Conservation (phyloP, 2,113 vertebrate genomes). For the Toxotes chatareus region DNA sequence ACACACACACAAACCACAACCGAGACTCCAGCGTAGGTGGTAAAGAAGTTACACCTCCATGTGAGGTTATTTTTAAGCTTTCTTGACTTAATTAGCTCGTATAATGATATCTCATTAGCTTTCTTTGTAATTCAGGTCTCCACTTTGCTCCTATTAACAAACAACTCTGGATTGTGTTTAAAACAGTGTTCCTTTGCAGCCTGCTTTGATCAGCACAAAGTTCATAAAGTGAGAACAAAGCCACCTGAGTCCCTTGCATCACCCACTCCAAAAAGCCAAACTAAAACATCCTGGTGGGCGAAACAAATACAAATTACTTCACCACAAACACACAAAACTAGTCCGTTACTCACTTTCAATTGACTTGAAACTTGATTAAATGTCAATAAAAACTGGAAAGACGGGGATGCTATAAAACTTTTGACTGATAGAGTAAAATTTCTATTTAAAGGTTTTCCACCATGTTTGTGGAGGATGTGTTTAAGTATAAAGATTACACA, state of each 20-base stretch:
- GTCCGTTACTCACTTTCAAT: not conserved
- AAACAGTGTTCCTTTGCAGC: constrained; percentile 2
- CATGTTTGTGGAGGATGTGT: not conserved
- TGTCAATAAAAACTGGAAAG: too few relatives aligned
- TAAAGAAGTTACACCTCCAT: not conserved
- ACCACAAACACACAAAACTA: not conserved
- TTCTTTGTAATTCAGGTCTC: constrained; percentile 18
- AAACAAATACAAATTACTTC: not conserved
- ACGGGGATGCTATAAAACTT: too few relatives aligned
- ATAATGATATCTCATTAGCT: constrained; percentile 25
- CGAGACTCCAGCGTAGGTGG: not conserved
- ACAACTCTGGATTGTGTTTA: constrained; percentile 23
- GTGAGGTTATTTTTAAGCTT: constrained; percentile 41
- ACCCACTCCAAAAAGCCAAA: constrained; percentile 5
- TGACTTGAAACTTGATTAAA: too few relatives aligned
- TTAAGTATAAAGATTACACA: not conserved
- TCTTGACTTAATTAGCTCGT: constrained; percentile 27
- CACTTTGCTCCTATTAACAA: constrained; percentile 19
- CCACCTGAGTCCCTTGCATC: constrained; percentile 17
- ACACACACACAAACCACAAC: constrained; percentile 5
- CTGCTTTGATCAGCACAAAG: constrained; percentile 23
- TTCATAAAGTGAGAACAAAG: constrained; percentile 32
- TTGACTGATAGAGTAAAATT: too few relatives aligned
- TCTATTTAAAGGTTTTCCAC: not conserved
- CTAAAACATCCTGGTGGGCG: constrained; percentile 4